Conservation (phyloP, 92 coral and sea anemone genomes). For the Epizoanthus rinbou region DNA sequence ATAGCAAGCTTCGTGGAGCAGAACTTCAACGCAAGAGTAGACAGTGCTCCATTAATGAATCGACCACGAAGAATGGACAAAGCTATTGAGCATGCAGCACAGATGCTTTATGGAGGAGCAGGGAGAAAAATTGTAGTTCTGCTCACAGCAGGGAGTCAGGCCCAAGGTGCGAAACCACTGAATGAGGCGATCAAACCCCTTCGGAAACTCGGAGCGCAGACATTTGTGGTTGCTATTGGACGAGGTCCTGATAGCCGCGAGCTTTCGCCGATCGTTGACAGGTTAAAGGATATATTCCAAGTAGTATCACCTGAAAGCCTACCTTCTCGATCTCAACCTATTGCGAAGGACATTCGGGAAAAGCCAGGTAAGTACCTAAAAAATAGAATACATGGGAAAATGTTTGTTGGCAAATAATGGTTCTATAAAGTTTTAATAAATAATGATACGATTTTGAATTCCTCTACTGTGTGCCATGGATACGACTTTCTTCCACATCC, state of each 20-base stretch:
- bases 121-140: slow-evolving; percentile 43
- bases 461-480: no score
- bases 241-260: slow-evolving; percentile 24
- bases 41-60: slow-evolving; percentile 12
- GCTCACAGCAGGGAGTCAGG: slow-evolving; percentile 41
- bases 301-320: background rate
- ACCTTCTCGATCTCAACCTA: background rate
- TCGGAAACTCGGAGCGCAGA: slow-evolving; percentile 42
- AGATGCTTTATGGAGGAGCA: slow-evolving; percentile 28
- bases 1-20: slow-evolving; percentile 13
- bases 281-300: slow-evolving; percentile 19
- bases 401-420: no score
- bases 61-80: slow-evolving; percentile 19
- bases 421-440: no score
- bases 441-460: no score
- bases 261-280: slow-evolving; percentile 6
- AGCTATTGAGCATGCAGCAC: slow-evolving; percentile 44
- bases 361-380: background rate
- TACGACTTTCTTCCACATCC: no score
- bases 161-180: slow-evolving; percentile 48
- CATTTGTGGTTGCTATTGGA: slow-evolving; percentile 53
- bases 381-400: no score
- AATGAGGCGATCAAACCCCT: slow-evolving; percentile 49
- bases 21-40: slow-evolving; percentile 16
- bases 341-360: slow-evolving; percentile 10